A percentile compares a stretch with the other conserved stretches of the same genome.
Conservation (phyloP, 1,140 invertebrate species). For the Penaeus indicus region DNA sequence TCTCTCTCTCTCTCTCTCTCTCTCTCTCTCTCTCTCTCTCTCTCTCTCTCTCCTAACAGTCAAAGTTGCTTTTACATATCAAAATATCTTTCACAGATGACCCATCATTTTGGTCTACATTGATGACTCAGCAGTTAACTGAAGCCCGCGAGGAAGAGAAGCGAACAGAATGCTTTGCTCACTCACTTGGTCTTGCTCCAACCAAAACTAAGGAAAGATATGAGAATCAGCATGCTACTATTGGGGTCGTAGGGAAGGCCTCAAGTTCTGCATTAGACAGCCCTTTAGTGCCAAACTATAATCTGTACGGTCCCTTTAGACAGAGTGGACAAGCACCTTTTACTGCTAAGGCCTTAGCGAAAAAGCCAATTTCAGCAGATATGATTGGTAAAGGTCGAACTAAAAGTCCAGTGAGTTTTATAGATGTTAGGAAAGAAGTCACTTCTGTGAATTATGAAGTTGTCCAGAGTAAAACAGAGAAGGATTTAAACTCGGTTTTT, state of each 20-base stretch:
- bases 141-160: background rate
- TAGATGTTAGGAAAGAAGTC: background rate
- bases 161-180: slow-evolving; percentile 47
- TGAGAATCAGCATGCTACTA: slow-evolving; percentile 42
- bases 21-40: no score
- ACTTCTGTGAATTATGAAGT: background rate
- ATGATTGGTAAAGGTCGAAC: background rate
- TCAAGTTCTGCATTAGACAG: slow-evolving; percentile 17
- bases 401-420: background rate
- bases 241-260: slow-evolving; percentile 36
- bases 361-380: background rate
- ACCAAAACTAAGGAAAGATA: slow-evolving; percentile 46
- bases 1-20: no score
- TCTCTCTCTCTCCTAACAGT: no score
- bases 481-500: background rate
- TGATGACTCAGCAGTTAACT: no score
- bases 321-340: no score
- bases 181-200: slow-evolving; percentile 40
- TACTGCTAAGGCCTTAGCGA: no score
- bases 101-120: no score
- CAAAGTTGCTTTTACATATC: no score
- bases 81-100: no score
- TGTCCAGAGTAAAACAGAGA: slow-evolving; percentile 24
- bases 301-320: no score
- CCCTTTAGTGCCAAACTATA: background rate